These are phyloP conservation scores for Thymallus thymallus DNA, from an alignment of 2,113 vertebrate genomes.

Conservation along the genomic window DNA sequence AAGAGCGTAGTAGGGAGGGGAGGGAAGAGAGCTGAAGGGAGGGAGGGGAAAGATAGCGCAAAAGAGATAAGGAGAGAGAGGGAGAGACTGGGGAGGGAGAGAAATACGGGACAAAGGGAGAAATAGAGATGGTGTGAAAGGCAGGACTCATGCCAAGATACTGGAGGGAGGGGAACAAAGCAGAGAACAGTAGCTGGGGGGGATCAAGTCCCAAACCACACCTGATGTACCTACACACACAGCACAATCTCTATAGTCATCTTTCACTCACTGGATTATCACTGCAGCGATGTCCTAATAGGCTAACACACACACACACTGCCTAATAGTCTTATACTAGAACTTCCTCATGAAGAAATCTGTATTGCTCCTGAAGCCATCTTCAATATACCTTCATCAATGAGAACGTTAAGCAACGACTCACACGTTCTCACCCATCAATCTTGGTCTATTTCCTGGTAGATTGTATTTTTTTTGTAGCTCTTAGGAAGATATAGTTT, in stretches of 20 bases:
- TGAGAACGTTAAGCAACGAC: not conserved
- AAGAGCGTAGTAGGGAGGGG: not conserved
- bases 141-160: too few relatives aligned
- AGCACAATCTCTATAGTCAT: too few relatives aligned
- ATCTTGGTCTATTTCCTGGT: not conserved
- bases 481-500: not conserved
- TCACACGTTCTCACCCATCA: not conserved
- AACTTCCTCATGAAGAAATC: too few relatives aligned
- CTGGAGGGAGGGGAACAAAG: not conserved
- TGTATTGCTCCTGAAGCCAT: too few relatives aligned
- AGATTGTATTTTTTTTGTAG: not conserved
- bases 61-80: not conserved
- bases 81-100: not conserved
- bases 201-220: not conserved
- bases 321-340: too few relatives aligned
- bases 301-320: too few relatives aligned
- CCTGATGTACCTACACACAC: too few relatives aligned
- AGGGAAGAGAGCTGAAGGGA: not conserved
- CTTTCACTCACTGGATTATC: too few relatives aligned
- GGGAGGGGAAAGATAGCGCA: too few relatives aligned
- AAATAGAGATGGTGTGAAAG: not conserved
- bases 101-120: conserved; percentile 16
- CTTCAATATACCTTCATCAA: too few relatives aligned
- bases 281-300: too few relatives aligned
- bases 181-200: too few relatives aligned